Base-by-base conservation (phyloP, 2,797 vertebrate species). In the Valencia hispanica region DNA sequence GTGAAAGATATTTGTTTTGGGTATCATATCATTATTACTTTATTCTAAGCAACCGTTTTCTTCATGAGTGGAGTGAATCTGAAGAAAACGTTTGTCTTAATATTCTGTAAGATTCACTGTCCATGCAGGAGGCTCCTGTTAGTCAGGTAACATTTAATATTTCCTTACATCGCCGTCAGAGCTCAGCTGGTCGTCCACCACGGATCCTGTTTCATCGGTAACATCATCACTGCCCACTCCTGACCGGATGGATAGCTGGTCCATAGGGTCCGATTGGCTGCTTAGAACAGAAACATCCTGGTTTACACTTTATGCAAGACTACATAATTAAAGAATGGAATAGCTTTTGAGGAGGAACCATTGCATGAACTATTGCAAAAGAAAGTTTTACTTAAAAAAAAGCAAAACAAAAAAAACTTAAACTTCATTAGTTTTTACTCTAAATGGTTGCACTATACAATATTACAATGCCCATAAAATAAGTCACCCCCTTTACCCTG, bases 111-210 rank as follows among this genome's bases (percentile, higher is more conserved):
- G 14, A 45, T 45, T 11, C 11, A 45, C 7, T 9, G 61, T 25
- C 3, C 3, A 20, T 34, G 32, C 59, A 34, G 2, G 30, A 61
- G 59, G 17, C 4, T 45, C 5, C 36, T 15, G 15, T 22, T 34
- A 34, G 7, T 36, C 14, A 11, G 32, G 25, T 5, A n/a, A 5
- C 20, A 0, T 66, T 55, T 18, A 39, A 39, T 3, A 48, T 69
- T 32, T 39, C 3, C 76, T 84, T 78, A 93, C 93, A 82, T 92
- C 91, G 0, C 89, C 93, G 1, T 92, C 92, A 30, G 91, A 87
- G 81, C 84, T 94, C 84, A 74, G 84, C 72, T 82, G 85, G 57
- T 45, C 68, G 3, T 95, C 94, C 77, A 48, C 82, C 36, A 83
- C 5, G 5, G 89, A 92, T 3, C 75, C 11, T 0, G 75, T 82